phyloP scores from a whole-genome alignment of 2,888 invertebrate genomes.

The Homarus gammarus region DNA sequence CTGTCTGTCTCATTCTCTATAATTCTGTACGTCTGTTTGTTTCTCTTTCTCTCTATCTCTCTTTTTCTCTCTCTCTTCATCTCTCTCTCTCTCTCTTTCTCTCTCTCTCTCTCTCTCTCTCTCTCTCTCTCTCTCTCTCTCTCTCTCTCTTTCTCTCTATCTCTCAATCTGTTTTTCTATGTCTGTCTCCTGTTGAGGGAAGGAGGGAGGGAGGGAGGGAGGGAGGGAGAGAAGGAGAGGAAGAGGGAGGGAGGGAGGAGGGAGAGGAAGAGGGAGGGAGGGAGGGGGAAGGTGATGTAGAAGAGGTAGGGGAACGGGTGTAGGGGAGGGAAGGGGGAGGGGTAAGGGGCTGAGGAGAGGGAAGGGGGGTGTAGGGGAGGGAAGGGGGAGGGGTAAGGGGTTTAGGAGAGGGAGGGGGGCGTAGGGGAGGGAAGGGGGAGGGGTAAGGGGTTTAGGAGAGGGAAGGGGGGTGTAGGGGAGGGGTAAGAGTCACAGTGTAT shows the following conservation, averaged over 20 bases:
- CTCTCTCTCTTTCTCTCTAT: not conserved
- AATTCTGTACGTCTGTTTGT: no score
- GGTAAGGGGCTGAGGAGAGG: no score
- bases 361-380: not conserved
- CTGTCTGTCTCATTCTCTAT: no score
- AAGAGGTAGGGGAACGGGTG: not conserved
- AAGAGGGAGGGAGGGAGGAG: not conserved
- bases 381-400: no score
- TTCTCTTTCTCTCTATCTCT: no score
- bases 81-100: not conserved
- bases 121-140: no score
- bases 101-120: no score
- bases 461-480: not conserved
- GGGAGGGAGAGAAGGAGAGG: not conserved
- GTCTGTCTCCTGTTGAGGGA: not conserved
- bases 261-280: not conserved
- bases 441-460: no score
- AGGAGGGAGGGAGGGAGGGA: constrained; percentile 9
- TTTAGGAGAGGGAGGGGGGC: no score
- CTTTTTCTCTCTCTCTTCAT: no score
- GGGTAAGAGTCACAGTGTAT: no score
- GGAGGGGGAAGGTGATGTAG: not conserved
- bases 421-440: not conserved
- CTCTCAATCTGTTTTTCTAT: not conserved
- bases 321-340: not conserved